A percentile compares a stretch with the other conserved stretches of the same genome.
phyloP scores from a whole-genome alignment of 2,888 invertebrate genomes.

The Leuctra nigra region DNA sequence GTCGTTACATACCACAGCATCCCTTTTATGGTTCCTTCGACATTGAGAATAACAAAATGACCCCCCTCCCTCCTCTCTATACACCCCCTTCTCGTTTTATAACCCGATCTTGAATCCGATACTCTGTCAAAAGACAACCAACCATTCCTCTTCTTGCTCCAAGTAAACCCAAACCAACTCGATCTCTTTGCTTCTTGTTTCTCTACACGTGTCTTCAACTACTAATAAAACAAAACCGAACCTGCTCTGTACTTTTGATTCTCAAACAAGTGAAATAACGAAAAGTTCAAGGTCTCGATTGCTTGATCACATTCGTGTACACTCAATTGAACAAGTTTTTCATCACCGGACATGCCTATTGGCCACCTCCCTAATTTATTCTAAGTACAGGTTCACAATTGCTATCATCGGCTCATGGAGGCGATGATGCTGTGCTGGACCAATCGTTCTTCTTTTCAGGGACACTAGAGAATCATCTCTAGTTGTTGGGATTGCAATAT shows the following conservation, averaged over 20 bases:
- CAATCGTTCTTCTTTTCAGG: too few species aligned
- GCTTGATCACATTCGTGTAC: neutral
- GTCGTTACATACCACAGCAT: too few species aligned
- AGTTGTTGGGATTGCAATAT: too few species aligned
- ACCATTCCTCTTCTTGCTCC: neutral
- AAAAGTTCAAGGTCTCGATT: neutral
- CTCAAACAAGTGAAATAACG: constrained; percentile 5
- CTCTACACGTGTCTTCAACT: too few species aligned
- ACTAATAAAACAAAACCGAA: too few species aligned
- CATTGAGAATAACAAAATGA: neutral
- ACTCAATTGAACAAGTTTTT: constrained; percentile 8
- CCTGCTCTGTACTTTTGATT: constrained; percentile 8
- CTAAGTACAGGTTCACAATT: constrained; percentile 1
- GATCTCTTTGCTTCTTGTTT: neutral
- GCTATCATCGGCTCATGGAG: neutral
- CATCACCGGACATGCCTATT: constrained; percentile 2
- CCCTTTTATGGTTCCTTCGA: neutral
- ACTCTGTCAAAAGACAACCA: neutral
- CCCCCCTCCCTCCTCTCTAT: neutral
- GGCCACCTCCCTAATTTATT: constrained; percentile 7
- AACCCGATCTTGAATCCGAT: constrained; percentile 3
- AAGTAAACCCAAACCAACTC: neutral
- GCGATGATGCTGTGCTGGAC: too few species aligned
- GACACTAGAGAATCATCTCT: too few species aligned
- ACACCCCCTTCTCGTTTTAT: neutral